These are phyloP conservation scores for Australoheros facetus DNA, from an alignment of 2,797 vertebrate species.

Conservation along the genomic window DNA sequence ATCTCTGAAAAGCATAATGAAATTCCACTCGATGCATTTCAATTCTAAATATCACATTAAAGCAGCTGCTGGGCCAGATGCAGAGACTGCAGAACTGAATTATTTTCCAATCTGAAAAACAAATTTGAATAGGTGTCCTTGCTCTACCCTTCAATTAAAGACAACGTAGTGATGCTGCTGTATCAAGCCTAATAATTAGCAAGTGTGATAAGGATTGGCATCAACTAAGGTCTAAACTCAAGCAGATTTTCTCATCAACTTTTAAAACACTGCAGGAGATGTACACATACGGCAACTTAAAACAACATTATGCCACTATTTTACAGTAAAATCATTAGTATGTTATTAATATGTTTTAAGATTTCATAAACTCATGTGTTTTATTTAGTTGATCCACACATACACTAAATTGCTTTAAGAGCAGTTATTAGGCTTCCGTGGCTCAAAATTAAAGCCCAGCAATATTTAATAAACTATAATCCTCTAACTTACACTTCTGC, in stretches of 20 bases:
- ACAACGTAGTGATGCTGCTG: background rate
- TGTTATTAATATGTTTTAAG: background rate
- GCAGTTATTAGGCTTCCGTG: too few species aligned
- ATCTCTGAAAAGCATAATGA: background rate
- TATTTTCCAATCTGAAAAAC: background rate
- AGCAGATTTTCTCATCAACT: background rate
- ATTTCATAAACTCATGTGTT: background rate
- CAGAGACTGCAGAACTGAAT: background rate
- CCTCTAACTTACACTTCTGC: background rate
- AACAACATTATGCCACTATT: background rate
- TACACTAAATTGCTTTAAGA: background rate
- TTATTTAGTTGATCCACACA: background rate
- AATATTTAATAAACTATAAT: too few species aligned
- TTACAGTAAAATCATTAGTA: background rate
- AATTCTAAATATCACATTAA: background rate
- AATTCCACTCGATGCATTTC: background rate
- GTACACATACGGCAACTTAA: background rate
- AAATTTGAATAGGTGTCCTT: background rate
- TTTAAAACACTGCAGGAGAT: background rate
- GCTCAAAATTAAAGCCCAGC: background rate
- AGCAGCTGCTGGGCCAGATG: background rate
- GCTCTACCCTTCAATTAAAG: background rate
- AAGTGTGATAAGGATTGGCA: background rate
- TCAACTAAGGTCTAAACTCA: slow-evolving; percentile 2
- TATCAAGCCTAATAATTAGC: slow-evolving; percentile 15